phyloP scores from a whole-genome alignment of 2,888 invertebrate genomes.

The Helobdella robusta region DNA sequence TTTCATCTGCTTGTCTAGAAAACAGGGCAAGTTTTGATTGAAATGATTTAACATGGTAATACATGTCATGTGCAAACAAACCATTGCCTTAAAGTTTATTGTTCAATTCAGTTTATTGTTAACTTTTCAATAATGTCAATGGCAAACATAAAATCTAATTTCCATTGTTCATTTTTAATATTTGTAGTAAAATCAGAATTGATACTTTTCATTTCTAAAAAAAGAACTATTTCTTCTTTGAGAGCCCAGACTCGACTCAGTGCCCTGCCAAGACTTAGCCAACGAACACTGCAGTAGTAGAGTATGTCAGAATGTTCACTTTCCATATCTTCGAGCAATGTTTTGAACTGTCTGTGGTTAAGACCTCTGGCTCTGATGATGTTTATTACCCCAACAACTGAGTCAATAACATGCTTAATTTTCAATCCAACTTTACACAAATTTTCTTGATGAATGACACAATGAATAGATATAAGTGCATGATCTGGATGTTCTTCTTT shows the following conservation, averaged over 20 bases:
- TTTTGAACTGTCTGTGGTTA: conserved; percentile 14
- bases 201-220: neutral
- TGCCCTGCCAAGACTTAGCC: neutral
- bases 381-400: conserved; percentile 9
- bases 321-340: conserved; percentile 14
- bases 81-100: neutral
- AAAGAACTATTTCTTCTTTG: neutral
- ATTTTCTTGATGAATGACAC: conserved; percentile 9
- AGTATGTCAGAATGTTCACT: conserved; percentile 18
- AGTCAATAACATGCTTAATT: conserved; percentile 13
- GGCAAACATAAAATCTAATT: neutral
- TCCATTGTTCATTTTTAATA: neutral
- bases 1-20: too few species aligned
- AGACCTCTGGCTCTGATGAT: conserved; percentile 20
- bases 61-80: conserved; percentile 3
- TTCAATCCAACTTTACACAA: too few species aligned
- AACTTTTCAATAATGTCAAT: conserved; percentile 5
- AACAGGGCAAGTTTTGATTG: too few species aligned
- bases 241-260: neutral
- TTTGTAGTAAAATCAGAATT: neutral
- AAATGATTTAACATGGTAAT: neutral
- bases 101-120: conserved; percentile 1
- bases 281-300: conserved; percentile 8
- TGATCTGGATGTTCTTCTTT: neutral
- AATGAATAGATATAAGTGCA: conserved; percentile 9